phyloP scores from a whole-genome alignment of 2,888 invertebrate species.

The Eupithecia tripunctaria region DNA sequence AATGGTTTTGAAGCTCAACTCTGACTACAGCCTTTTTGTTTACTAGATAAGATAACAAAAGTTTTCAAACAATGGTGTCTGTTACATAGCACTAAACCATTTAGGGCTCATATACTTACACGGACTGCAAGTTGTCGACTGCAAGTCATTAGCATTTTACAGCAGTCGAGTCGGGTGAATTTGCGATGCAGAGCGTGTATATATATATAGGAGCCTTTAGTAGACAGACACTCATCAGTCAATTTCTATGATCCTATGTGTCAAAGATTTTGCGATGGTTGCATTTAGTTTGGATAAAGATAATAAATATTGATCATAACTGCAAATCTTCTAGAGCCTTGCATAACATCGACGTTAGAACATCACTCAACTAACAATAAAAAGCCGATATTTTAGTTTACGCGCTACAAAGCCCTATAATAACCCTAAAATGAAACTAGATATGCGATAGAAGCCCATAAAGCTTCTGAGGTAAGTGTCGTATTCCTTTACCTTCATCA shows the following conservation, averaged over 20 bases:
- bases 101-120: too few relatives aligned
- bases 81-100: not conserved
- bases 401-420: not conserved
- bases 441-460: not conserved
- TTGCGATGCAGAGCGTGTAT: too few relatives aligned
- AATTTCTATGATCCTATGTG: not conserved
- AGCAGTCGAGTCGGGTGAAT: too few relatives aligned
- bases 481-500: constrained; percentile 69
- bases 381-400: not conserved
- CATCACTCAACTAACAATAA: not conserved
- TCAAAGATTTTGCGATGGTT: not conserved
- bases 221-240: not conserved
- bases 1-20: not conserved
- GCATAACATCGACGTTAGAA: not conserved
- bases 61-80: not conserved
- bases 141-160: too few relatives aligned
- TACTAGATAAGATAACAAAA: not conserved
- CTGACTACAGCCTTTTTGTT: not conserved
- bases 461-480: constrained; percentile 16
- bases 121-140: too few relatives aligned
- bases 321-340: not conserved
- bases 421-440: not conserved
- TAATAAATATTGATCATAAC: not conserved
- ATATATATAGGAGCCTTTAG: too few relatives aligned
- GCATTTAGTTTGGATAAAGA: not conserved